Evolutionary conservation across 92 coral and sea anemone species (phyloP).

Genomic region (Chrysogorgia sp.): DNA sequence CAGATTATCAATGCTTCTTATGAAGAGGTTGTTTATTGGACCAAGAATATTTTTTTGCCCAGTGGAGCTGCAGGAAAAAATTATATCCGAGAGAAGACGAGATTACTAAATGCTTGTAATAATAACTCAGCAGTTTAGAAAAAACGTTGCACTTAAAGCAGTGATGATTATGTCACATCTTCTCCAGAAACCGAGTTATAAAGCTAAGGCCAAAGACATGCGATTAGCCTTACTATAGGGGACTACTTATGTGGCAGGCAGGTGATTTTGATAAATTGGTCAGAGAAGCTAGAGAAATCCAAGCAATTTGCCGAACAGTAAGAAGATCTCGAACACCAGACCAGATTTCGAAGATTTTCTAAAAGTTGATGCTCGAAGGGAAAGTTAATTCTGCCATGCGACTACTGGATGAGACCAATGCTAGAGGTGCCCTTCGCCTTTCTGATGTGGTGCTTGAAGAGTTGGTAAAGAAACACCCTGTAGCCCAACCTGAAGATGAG

Average conservation of each 20-base stretch:
- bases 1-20: constrained; percentile 25
- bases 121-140: constrained; percentile 22
- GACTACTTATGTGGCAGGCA: constrained; percentile 46
- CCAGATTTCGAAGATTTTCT: constrained; percentile 34
- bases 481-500: constrained; percentile 37
- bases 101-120: constrained; percentile 52
- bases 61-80: constrained; percentile 61
- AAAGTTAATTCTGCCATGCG: constrained; percentile 58
- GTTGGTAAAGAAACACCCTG: constrained; percentile 53
- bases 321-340: constrained; percentile 35
- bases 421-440: constrained; percentile 42
- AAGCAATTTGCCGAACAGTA: constrained; percentile 33
- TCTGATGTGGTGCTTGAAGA: constrained; percentile 43
- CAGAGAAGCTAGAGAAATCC: too few relatives aligned
- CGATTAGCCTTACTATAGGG: constrained; percentile 47
- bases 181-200: constrained; percentile 59
- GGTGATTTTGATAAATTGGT: too few relatives aligned
- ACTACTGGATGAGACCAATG: constrained; percentile 25
- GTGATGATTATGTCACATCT: constrained; percentile 63
- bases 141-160: constrained; percentile 58
- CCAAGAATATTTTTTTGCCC: constrained; percentile 49
- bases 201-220: constrained; percentile 55
- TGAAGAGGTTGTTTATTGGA: constrained; percentile 50
- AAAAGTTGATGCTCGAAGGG: constrained; percentile 49
- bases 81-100: constrained; percentile 50